Evolutionary conservation across 2,888 invertebrate genomes (phyloP).

Genomic region (Drosophila robusta): DNA sequence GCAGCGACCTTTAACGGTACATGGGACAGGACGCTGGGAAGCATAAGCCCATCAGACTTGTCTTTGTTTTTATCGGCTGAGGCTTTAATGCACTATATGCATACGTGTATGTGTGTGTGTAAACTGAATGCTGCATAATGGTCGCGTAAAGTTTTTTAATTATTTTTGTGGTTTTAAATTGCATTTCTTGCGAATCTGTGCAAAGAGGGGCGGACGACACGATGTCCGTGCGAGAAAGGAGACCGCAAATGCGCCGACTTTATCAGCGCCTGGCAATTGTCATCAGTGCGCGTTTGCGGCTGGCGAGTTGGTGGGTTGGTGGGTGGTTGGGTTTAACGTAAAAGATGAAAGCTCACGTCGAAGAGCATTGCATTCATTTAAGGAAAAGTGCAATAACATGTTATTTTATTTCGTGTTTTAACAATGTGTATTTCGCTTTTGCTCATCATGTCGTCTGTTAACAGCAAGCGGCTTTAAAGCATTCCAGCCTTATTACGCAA

Average conservation of each 20-base stretch:
- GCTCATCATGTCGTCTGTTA: slow-evolving; percentile 36
- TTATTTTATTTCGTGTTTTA: slow-evolving; percentile 62
- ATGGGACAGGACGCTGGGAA: background rate
- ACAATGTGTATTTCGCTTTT: slow-evolving; percentile 27
- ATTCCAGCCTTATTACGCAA: slow-evolving; percentile 71
- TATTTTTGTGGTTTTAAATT: slow-evolving; percentile 76
- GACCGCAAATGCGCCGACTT: slow-evolving; percentile 68
- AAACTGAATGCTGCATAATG: slow-evolving; percentile 7
- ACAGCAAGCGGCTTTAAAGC: slow-evolving; percentile 70
- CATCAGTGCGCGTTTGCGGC: slow-evolving; percentile 22
- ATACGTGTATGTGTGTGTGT: slow-evolving; percentile 1
- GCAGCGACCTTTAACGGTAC: slow-evolving; percentile 36
- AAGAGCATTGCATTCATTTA: slow-evolving; percentile 54
- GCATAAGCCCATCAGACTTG: slow-evolving; percentile 49
- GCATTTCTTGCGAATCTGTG: slow-evolving; percentile 55
- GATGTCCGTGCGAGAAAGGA: slow-evolving; percentile 29
- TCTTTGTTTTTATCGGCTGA: slow-evolving; percentile 68
- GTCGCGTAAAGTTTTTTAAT: slow-evolving; percentile 71
- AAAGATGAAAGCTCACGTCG: slow-evolving; percentile 23
- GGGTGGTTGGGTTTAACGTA: background rate
- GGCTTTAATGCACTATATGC: slow-evolving; percentile 10
- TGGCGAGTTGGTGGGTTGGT: background rate
- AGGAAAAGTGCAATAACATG: slow-evolving; percentile 76
- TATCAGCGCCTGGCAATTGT: slow-evolving; percentile 63
- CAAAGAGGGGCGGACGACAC: slow-evolving; percentile 14